A percentile compares a stretch with the other conserved stretches of the same genome.
Evolutionary conservation across 2,797 vertebrate species (phyloP).

Genomic region (Hydrolagus colliei): DNA sequence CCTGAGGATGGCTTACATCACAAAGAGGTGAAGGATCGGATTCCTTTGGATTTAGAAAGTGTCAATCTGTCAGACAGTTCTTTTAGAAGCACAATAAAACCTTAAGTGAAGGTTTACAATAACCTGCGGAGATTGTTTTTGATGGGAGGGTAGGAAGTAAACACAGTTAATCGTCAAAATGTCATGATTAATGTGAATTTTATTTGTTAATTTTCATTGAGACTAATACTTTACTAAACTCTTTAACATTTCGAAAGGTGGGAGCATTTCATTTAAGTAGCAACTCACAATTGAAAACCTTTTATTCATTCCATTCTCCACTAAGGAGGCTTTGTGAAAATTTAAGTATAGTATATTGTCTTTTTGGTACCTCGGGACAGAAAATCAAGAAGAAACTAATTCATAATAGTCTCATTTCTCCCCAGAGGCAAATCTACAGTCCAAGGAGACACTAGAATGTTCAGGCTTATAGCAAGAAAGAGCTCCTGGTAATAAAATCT

Average conservation of each 20-base stretch:
- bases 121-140: neutral
- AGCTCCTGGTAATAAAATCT: neutral
- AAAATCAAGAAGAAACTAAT: neutral
- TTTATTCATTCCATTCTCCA: neutral
- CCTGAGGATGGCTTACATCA: conserved; percentile 40
- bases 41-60: neutral
- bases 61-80: conserved; percentile 1
- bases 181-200: neutral
- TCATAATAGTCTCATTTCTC: neutral
- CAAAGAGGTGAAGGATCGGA: neutral
- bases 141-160: no score
- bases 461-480: neutral
- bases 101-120: neutral
- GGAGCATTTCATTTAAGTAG: neutral
- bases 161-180: neutral
- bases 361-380: neutral
- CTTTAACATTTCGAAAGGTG: neutral
- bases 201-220: neutral
- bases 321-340: neutral
- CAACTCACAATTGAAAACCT: neutral
- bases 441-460: neutral
- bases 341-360: neutral
- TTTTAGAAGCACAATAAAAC: neutral
- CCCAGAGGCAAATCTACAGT: neutral
- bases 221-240: neutral